phyloP scores from a whole-genome alignment of 2,797 vertebrate genomes.

The Hemibagrus guttatus region DNA sequence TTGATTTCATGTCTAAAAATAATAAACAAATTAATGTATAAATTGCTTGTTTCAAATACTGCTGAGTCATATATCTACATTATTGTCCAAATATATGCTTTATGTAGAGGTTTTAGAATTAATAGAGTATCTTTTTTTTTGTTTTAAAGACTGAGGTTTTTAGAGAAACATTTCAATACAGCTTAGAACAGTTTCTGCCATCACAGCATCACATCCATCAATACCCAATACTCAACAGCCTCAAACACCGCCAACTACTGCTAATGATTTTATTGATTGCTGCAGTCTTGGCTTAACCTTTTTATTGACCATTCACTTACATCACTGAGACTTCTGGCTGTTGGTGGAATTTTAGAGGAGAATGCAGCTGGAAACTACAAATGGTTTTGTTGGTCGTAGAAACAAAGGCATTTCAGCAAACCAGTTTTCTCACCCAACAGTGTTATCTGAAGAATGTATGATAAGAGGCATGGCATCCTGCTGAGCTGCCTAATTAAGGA shows the following conservation, averaged over 20 bases:
- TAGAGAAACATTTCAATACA: not conserved
- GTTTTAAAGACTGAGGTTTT: not conserved
- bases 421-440: slow-evolving; percentile 38
- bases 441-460: slow-evolving; percentile 57
- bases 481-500: slow-evolving; percentile 50
- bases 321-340: slow-evolving; percentile 34
- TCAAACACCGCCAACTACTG: slow-evolving; percentile 18
- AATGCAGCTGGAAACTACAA: slow-evolving; percentile 34
- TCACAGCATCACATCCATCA: slow-evolving; percentile 27
- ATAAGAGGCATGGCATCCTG: slow-evolving; percentile 44
- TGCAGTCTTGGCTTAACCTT: slow-evolving; percentile 36
- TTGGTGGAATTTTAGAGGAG: slow-evolving; percentile 30
- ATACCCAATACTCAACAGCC: slow-evolving; percentile 36
- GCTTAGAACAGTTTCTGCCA: slow-evolving; percentile 7
- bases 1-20: slow-evolving; percentile 21
- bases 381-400: slow-evolving; percentile 23
- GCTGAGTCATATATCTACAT: not conserved
- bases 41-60: not conserved
- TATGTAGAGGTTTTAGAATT: not conserved
- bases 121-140: not conserved
- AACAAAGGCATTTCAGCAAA: slow-evolving; percentile 47
- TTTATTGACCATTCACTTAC: slow-evolving; percentile 25
- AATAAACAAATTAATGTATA: not conserved
- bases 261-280: slow-evolving; percentile 53
- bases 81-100: not conserved